Evolutionary conservation across 2,113 vertebrate genomes (phyloP).

Genomic region (Calcarius ornatus): DNA sequence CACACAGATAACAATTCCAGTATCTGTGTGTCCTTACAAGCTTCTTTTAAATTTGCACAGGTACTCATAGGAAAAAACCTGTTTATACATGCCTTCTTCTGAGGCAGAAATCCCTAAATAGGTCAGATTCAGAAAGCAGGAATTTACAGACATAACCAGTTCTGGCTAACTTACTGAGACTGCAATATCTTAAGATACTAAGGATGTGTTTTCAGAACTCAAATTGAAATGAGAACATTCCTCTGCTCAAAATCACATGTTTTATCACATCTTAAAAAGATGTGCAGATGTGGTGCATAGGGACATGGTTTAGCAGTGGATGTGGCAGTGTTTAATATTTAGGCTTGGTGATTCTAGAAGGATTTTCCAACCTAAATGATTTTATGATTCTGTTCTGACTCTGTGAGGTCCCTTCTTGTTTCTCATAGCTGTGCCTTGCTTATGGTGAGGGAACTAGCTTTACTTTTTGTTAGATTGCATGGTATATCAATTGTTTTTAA

Average conservation of each 20-base stretch:
- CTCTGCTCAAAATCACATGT: not conserved
- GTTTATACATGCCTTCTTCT: not conserved
- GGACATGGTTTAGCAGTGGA: not conserved
- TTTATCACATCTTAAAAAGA: not conserved
- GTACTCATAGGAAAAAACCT: not conserved
- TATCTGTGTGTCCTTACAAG: not conserved
- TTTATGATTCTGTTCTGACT: not conserved
- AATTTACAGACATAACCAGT: not conserved
- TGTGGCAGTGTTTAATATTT: not conserved
- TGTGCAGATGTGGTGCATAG: not conserved
- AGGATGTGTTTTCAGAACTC: not conserved
- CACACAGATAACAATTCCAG: not conserved
- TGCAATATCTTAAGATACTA: not conserved
- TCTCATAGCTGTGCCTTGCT: not conserved
- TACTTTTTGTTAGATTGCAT: not conserved
- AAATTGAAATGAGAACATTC: not conserved
- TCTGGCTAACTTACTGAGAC: not conserved
- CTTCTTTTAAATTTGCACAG: not conserved
- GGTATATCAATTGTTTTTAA: not conserved
- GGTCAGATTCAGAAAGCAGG: not conserved
- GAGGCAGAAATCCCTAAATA: not conserved
- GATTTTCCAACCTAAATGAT: not conserved
- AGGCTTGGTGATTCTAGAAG: not conserved
- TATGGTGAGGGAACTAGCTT: not conserved
- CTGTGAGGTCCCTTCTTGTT: not conserved